Conservation (phyloP, 2,888 invertebrate genomes). For the Caenorhabditis plicata region DNA sequence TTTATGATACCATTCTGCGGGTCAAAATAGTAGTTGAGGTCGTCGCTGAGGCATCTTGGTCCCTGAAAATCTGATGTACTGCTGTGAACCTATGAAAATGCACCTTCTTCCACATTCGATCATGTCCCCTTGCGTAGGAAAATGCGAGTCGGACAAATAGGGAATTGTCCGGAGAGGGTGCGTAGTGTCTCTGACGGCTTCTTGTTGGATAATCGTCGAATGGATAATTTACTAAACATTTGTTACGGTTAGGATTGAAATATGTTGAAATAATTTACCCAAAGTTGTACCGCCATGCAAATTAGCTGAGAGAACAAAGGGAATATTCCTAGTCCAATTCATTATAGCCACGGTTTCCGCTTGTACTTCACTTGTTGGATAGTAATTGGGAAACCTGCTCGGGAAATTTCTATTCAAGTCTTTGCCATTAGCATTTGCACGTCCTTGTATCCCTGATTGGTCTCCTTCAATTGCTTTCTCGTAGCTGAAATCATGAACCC, state of each 20-base stretch:
- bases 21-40: conserved; percentile 68
- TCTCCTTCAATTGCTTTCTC: conserved; percentile 40
- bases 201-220: conserved; percentile 80
- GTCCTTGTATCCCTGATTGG: conserved; percentile 30
- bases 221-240: conserved; percentile 77
- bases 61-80: conserved; percentile 29
- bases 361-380: conserved; percentile 49
- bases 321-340: conserved; percentile 62
- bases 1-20: conserved; percentile 89
- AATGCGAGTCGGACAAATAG: conserved; percentile 61
- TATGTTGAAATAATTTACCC: conserved; percentile 71
- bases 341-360: conserved; percentile 66
- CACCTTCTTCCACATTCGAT: conserved; percentile 52
- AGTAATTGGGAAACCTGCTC: conserved; percentile 69
- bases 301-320: conserved; percentile 64
- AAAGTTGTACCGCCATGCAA: conserved; percentile 76
- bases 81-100: neutral
- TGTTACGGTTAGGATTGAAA: neutral
- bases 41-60: conserved; percentile 50
- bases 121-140: conserved; percentile 57
- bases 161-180: conserved; percentile 53
- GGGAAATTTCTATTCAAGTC: conserved; percentile 91
- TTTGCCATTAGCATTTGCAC: conserved; percentile 75
- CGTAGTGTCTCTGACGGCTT: conserved; percentile 25
- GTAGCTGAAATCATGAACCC: conserved; percentile 17